Conservation (phyloP, 2,888 invertebrate species). For the Drosophila sordidula region DNA sequence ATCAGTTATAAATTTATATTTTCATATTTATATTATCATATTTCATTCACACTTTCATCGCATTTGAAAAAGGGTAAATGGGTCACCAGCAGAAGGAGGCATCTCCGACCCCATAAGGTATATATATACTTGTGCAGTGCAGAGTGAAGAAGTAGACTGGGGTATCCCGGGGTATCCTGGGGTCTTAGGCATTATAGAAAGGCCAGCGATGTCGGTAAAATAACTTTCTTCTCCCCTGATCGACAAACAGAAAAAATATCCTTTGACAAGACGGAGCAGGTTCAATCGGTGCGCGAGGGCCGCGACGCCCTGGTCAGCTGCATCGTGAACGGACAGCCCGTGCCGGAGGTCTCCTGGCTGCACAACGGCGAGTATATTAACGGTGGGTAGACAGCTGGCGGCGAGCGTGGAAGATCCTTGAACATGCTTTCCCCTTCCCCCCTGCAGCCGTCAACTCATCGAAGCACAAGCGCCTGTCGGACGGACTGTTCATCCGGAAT, state of each 20-base stretch:
- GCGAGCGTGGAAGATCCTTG: constrained; percentile 26
- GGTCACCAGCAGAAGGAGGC: no score
- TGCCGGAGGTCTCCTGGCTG: constrained; percentile 85
- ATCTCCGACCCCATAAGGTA: no score
- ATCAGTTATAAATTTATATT: no score
- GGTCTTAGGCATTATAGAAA: no score
- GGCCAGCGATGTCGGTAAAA: background rate
- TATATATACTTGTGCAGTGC: no score
- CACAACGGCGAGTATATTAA: constrained; percentile 85
- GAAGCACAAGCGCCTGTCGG: constrained; percentile 86
- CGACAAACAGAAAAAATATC: constrained; percentile 86
- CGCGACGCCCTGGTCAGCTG: constrained; percentile 85
- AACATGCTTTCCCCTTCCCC: background rate
- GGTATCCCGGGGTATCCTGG: no score
- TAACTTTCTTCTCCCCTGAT: constrained; percentile 8
- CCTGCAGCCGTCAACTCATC: constrained; percentile 80
- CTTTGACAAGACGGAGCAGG: constrained; percentile 86
- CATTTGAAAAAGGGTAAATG: no score
- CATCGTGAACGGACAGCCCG: constrained; percentile 85
- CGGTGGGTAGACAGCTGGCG: constrained; percentile 71
- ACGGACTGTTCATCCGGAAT: constrained; percentile 87
- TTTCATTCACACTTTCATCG: no score
- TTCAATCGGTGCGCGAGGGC: constrained; percentile 86
- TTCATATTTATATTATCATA: no score
- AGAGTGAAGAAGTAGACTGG: no score